A percentile compares a stretch with the other conserved stretches of the same genome.
These are phyloP conservation scores for Anodontia alba DNA, from an alignment of 2,888 invertebrate species.

Conservation along the genomic window DNA sequence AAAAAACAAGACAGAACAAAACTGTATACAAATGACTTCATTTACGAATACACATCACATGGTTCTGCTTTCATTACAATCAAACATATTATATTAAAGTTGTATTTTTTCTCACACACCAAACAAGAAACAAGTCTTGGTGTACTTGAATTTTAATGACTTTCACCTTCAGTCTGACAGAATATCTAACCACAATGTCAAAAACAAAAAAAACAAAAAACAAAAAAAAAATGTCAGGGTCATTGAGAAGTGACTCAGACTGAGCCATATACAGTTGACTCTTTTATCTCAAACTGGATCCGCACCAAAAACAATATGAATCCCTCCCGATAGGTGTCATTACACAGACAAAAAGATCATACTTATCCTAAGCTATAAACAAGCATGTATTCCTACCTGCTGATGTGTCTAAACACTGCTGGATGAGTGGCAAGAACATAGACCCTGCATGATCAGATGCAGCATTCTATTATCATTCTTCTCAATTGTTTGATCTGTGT, in stretches of 20 bases:
- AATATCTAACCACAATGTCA: background rate
- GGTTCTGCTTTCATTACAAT: background rate
- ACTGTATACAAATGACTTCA: slow-evolving; percentile 22
- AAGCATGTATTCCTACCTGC: too few species aligned
- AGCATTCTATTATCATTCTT: too few species aligned
- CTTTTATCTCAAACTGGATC: too few species aligned
- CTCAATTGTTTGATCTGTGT: too few species aligned
- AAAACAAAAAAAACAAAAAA: too few species aligned
- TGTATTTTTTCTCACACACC: background rate
- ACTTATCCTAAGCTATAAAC: too few species aligned
- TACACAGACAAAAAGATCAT: too few species aligned
- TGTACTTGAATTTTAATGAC: slow-evolving; percentile 11
- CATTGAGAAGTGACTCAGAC: background rate
- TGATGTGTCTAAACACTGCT: too few species aligned
- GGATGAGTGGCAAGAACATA: too few species aligned
- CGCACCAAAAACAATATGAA: too few species aligned
- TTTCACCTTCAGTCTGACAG: background rate
- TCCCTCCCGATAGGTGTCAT: too few species aligned
- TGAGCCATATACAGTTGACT: background rate
- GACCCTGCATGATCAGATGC: too few species aligned
- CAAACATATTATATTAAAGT: background rate
- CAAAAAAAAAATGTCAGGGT: background rate
- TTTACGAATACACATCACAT: slow-evolving; percentile 4
- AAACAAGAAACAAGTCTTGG: background rate
- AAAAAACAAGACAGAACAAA: slow-evolving; percentile 12